phyloP scores from a whole-genome alignment of 1,140 invertebrate genomes.

The Penaeus chinensis region DNA sequence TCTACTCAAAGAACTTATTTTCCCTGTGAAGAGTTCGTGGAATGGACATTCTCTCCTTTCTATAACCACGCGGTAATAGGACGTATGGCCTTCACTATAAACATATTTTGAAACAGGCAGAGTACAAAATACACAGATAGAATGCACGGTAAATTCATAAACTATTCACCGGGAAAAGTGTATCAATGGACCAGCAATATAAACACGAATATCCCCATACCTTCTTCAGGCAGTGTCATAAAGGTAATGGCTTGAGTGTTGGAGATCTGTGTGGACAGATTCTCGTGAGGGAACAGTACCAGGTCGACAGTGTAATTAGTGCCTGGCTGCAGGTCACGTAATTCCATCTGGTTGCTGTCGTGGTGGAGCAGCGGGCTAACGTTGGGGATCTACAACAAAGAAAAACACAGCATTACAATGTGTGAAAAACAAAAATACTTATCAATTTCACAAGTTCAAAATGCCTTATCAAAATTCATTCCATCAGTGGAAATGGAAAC shows the following conservation, averaged over 20 bases:
- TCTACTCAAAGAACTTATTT: background rate
- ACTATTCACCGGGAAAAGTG: no score
- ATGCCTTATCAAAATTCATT: no score
- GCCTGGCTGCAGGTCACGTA: conserved; percentile 79
- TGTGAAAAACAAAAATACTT: no score
- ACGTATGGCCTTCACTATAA: no score
- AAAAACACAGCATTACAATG: background rate
- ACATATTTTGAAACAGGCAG: no score
- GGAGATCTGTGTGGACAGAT: conserved; percentile 79
- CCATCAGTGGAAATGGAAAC: background rate
- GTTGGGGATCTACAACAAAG: conserved; percentile 73
- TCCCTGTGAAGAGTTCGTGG: no score
- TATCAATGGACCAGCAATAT: no score
- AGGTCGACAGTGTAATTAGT: conserved; percentile 82
- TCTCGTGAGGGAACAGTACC: conserved; percentile 79
- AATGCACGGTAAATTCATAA: no score
- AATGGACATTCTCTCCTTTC: no score
- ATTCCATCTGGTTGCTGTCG: conserved; percentile 77
- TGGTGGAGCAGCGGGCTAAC: conserved; percentile 81
- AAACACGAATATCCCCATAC: conserved; percentile 61
- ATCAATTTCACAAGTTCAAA: no score
- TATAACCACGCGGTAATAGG: no score
- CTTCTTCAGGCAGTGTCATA: conserved; percentile 71
- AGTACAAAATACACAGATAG: no score
- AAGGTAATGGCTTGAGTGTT: conserved; percentile 77